Conservation (phyloP, 2,113 vertebrate genomes). For the Puntigrus tetrazona region DNA sequence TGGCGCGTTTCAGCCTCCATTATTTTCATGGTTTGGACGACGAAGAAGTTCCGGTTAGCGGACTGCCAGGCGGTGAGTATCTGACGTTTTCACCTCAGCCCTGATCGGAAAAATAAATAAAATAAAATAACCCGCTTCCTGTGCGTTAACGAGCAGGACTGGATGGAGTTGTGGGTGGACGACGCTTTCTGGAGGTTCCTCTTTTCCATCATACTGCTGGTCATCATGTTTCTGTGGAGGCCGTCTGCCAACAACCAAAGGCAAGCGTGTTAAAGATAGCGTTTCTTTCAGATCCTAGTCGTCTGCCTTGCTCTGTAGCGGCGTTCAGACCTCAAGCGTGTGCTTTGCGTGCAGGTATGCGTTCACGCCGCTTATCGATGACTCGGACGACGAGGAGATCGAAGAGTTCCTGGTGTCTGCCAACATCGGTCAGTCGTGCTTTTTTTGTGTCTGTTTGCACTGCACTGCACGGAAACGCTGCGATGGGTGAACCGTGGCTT, state of each 20-base stretch:
- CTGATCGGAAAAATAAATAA: neutral
- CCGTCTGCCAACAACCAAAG: conserved; percentile 89
- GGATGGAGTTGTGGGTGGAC: conserved; percentile 88
- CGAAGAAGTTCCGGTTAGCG: conserved; percentile 82
- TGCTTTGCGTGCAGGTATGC: conserved; percentile 76
- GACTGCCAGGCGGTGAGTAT: conserved; percentile 85
- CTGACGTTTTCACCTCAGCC: neutral
- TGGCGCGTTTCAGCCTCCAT: conserved; percentile 77
- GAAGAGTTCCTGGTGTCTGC: conserved; percentile 82
- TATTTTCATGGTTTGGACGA: conserved; percentile 85
- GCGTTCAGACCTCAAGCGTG: neutral
- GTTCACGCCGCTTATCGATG: conserved; percentile 87
- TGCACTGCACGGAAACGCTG: neutral
- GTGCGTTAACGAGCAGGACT: conserved; percentile 72
- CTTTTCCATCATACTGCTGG: conserved; percentile 83
- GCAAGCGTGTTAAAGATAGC: conserved; percentile 53
- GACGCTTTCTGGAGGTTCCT: conserved; percentile 90
- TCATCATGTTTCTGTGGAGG: conserved; percentile 90
- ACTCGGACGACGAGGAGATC: conserved; percentile 87
- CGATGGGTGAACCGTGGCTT: too few species aligned
- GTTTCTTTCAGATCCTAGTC: neutral
- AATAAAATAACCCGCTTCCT: neutral
- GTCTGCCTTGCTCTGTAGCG: neutral
- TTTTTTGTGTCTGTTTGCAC: neutral
- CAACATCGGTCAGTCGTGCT: conserved; percentile 74